Evolutionary conservation across 2,888 invertebrate species (phyloP).

Genomic region (Cotesia congregata): DNA sequence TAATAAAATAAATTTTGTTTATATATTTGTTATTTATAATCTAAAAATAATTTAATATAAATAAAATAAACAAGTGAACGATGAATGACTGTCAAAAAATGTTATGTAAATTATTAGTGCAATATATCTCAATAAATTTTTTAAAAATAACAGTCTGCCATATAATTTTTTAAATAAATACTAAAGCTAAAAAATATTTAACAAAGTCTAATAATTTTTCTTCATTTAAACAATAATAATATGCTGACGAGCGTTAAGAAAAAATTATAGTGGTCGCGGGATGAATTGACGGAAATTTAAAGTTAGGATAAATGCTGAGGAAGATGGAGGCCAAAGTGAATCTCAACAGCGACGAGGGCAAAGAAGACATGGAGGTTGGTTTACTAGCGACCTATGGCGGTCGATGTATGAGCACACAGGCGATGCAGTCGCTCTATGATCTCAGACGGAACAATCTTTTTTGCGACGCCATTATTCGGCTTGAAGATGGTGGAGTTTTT

Average conservation of each 20-base stretch:
- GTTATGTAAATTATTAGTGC: background rate
- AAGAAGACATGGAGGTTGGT: constrained; percentile 16
- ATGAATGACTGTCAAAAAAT: constrained; percentile 3
- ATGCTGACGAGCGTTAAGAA: background rate
- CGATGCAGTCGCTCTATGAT: constrained; percentile 88
- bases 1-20: too few species aligned
- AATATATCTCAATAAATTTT: background rate
- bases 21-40: too few species aligned
- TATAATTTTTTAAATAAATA: background rate
- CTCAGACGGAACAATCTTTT: constrained; percentile 86
- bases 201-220: background rate
- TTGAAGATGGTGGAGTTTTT: constrained; percentile 86
- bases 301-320: too few species aligned
- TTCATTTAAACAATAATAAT: background rate
- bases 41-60: too few species aligned
- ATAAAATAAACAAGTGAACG: background rate
- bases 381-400: constrained; percentile 71
- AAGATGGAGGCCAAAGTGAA: constrained; percentile 35
- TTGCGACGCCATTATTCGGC: constrained; percentile 87
- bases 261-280: constrained; percentile 11
- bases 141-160: too few species aligned
- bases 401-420: constrained; percentile 85
- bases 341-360: too few species aligned
- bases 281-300: too few species aligned
- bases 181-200: background rate